phyloP scores from a whole-genome alignment of 2,888 invertebrate species.

The Cephalotes varians region DNA sequence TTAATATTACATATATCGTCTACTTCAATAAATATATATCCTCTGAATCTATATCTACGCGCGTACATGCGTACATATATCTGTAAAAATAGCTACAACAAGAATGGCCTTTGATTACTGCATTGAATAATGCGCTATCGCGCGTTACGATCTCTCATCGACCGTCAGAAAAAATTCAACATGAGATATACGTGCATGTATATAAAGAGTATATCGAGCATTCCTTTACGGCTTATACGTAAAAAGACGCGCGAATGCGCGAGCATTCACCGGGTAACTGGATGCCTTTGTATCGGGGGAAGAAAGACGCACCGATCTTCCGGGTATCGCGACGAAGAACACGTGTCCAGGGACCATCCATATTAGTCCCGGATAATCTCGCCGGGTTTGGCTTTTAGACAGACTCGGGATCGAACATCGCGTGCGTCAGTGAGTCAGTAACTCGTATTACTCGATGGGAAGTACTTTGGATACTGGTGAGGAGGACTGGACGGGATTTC shows the following conservation, averaged over 20 bases:
- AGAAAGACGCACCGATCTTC: constrained; percentile 11
- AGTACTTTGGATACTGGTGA: constrained; percentile 30
- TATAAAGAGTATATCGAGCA: constrained; percentile 13
- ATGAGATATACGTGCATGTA: background rate
- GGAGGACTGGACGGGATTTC: constrained; percentile 29
- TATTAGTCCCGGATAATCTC: background rate
- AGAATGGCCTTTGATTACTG: constrained; percentile 84
- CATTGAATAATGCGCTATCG: constrained; percentile 82
- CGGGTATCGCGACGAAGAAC: background rate
- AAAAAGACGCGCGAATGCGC: constrained; percentile 42
- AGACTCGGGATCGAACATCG: background rate
- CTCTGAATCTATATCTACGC: constrained; percentile 17
- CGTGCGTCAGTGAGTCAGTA: constrained; percentile 17
- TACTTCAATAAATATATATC: constrained; percentile 76
- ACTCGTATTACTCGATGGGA: constrained; percentile 29
- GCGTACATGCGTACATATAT: background rate
- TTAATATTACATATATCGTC: constrained; percentile 72
- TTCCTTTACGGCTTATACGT: background rate
- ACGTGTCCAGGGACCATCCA: too few relatives aligned
- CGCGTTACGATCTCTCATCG: constrained; percentile 71
- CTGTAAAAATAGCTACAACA: constrained; percentile 75
- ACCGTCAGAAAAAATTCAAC: constrained; percentile 32
- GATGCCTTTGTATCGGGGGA: constrained; percentile 47
- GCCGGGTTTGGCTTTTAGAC: background rate
- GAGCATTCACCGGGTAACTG: constrained; percentile 61